These are phyloP conservation scores for Pomatostomus ruficeps DNA, from an alignment of 2,113 vertebrate genomes.

Conservation along the genomic window DNA sequence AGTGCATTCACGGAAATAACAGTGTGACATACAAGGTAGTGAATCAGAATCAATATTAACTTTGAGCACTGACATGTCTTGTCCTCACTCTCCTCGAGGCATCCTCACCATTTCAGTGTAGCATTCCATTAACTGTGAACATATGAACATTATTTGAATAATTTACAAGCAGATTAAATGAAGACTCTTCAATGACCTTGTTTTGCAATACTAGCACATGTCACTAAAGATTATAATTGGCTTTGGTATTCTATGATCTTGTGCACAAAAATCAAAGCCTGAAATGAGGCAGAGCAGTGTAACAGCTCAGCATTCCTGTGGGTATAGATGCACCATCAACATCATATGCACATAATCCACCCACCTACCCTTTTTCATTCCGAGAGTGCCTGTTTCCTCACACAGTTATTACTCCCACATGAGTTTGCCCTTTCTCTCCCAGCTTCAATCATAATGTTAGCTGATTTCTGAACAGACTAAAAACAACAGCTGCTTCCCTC, in stretches of 20 bases:
- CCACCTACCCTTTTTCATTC: constrained; percentile 40
- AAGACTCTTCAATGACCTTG: not conserved
- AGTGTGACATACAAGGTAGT: not conserved
- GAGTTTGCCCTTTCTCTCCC: not conserved
- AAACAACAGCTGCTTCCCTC: constrained; percentile 47
- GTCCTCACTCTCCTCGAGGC: not conserved
- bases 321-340: constrained; percentile 5
- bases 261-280: not conserved
- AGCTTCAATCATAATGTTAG: constrained; percentile 29
- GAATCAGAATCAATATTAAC: not conserved
- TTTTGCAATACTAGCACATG: not conserved
- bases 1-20: not conserved
- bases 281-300: not conserved
- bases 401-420: constrained; percentile 33
- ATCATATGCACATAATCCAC: constrained; percentile 7
- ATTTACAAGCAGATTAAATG: not conserved
- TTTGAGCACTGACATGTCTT: not conserved
- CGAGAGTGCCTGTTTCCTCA: constrained; percentile 14
- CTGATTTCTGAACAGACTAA: constrained; percentile 32
- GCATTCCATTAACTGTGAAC: not conserved
- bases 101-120: not conserved
- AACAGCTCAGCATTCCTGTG: constrained; percentile 40
- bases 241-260: not conserved
- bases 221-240: not conserved
- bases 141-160: not conserved